Base-by-base conservation (phyloP, 2,888 invertebrate species). In the Philereme transversata region DNA sequence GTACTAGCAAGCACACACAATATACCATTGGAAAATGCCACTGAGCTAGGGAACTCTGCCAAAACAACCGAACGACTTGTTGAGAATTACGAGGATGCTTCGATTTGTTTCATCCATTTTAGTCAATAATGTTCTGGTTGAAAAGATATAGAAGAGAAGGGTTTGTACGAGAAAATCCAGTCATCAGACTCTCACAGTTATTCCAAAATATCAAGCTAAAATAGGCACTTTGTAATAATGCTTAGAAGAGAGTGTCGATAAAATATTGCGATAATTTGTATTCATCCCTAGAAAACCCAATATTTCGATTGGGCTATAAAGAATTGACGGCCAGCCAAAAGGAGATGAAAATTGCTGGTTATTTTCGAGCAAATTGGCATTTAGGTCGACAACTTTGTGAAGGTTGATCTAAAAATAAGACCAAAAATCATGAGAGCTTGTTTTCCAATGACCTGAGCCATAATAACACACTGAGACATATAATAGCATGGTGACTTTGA, bases 351-450 rank as follows among this genome's bases (percentile, higher is more conserved):
- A 40, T 51, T 59, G 35, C 41, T 34, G 38, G 35, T 44, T 54
- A 55, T 57, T 59, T 51, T 22, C 22, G 41, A 50, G 45, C 35
- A 53, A 46, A 59, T 65, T 66, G 59, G 57, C 66, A 57, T 57
- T 57, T 36, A n/a, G 72, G 69, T 74, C 70, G 71, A 62, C 59
- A 66, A 68, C 74, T 55, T 74, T 72, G 34, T 64, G 56, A 73
- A 70, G 69, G 70, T 68, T 59, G 8, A 7, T 6, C 8, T 40
- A 40, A 40, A 40, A 40, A 40, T 40, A 40, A 40, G 40, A 40
- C 7, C 40, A 4, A 8, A 5, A 40, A 40, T 38, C 6, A 40
- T 40, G 6, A 40, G 40, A 8, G 5, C 40, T 40, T 40, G 40
- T 40, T 40, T 40, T 40, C 8, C 40, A 40, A 40, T 40, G 6